Conservation (phyloP, 2,888 invertebrate genomes). For the Ceriagrion tenellum region DNA sequence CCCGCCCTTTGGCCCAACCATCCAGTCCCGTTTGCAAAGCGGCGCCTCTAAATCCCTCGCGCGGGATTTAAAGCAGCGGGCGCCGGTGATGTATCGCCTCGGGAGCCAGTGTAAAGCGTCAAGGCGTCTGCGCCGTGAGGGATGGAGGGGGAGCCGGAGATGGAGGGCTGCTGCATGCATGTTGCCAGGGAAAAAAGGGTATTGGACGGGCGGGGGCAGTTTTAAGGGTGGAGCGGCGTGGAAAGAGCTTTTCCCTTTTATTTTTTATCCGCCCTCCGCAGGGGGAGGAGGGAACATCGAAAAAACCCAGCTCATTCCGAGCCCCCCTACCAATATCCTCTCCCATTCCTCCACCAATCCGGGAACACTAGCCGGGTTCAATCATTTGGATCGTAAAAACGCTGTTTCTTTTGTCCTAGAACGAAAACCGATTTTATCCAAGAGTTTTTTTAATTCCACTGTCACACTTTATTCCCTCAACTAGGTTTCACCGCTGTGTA, state of each 20-base stretch:
- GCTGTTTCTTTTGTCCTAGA: not conserved
- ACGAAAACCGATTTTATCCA: not conserved
- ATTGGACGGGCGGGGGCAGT: not conserved
- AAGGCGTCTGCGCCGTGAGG: conserved; percentile 64
- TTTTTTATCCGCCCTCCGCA: not conserved
- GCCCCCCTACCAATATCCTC: not conserved
- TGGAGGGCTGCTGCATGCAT: not conserved
- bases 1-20: conserved; percentile 1
- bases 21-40: conserved; percentile 59
- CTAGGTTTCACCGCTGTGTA: too few species aligned
- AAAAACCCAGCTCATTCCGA: conserved; percentile 11
- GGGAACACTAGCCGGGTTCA: not conserved
- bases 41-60: conserved; percentile 64
- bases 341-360: not conserved
- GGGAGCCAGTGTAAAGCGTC: conserved; percentile 63
- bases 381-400: not conserved
- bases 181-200: not conserved
- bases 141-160: not conserved
- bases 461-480: too few species aligned
- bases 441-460: not conserved
- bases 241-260: conserved; percentile 39
- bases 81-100: conserved; percentile 52
- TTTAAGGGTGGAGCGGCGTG: conserved; percentile 51
- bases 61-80: conserved; percentile 61
- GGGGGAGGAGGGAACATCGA: conserved; percentile 35